phyloP scores from a whole-genome alignment of 2,113 vertebrate genomes.

The Brachypteracias leptosomus region DNA sequence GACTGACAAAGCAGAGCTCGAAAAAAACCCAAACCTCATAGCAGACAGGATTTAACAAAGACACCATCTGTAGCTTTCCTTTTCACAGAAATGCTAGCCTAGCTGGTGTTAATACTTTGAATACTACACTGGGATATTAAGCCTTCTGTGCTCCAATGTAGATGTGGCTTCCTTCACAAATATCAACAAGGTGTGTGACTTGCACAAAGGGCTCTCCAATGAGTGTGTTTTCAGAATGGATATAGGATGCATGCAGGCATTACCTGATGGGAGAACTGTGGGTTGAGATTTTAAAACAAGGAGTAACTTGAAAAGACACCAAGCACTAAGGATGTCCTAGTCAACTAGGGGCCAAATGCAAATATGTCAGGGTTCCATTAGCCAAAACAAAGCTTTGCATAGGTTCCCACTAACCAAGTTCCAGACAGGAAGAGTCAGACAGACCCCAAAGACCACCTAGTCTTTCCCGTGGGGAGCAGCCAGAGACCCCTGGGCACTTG shows the following conservation, averaged over 20 bases:
- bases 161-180: neutral
- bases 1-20: neutral
- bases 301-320: neutral
- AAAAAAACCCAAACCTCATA: neutral
- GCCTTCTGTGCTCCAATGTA: neutral
- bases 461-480: neutral
- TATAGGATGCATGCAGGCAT: neutral
- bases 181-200: neutral
- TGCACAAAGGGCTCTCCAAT: neutral
- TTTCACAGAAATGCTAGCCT: neutral
- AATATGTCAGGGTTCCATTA: neutral
- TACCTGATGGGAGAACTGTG: neutral
- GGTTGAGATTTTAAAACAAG: neutral
- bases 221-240: neutral
- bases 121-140: neutral
- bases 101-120: neutral
- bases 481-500: neutral
- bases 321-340: neutral
- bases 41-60: neutral
- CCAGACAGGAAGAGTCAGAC: neutral
- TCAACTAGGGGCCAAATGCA: neutral
- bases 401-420: neutral
- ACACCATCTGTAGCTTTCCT: neutral
- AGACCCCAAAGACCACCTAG: neutral
- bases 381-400: neutral